Base-by-base conservation (phyloP, 2,888 invertebrate species). In the Scaptodrosophila latifasciaeformis region DNA sequence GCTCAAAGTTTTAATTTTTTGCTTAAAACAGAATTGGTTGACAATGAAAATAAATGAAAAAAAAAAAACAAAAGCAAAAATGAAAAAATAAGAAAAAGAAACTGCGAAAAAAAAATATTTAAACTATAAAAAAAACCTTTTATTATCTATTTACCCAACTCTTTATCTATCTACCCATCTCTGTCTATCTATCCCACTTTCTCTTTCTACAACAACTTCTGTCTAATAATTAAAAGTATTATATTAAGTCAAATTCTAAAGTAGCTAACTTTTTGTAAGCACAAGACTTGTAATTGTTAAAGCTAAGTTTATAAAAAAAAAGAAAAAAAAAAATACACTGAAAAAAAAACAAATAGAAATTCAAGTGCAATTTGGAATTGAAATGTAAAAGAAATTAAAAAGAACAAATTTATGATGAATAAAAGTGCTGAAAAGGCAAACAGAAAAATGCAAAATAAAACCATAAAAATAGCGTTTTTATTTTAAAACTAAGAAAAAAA, bases 251-350 rank as follows among this genome's bases (percentile, higher is more conserved):
- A 49, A 59, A 30, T 48, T 44, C 47, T 52, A 54, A 56, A 49
- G 43, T 62, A 63, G 67, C 60, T 56, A 71, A 76, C 76, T 59
- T 60, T n/a, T 71, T 76, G 77, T 72, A 72, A 79, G 77, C 72
- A 76, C 65, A 72, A 52, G 34, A 37, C 17, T 56, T 56, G 57
- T 62, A 62, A 69, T 45, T 62, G 63, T 74, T 67, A 54, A 49
- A 48, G 74, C 75, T 72, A 77, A 78, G 70, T 66, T 59, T 44
- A 51, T 47, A 60, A 61, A 70, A 13, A 53, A 43, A 48, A 53
- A 50, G 51, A 54, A 49, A 50, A 59, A 50, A 53, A 55, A 50
- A 37, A n/a, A n/a, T n/a, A n/a, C n/a, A n/a, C n/a, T n/a, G n/a
- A n/a, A n/a, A n/a, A n/a, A n/a, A n/a, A n/a, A 10, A 62, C 49